Conservation (phyloP, 2,888 invertebrate species). For the Andrena chrysosceles region DNA sequence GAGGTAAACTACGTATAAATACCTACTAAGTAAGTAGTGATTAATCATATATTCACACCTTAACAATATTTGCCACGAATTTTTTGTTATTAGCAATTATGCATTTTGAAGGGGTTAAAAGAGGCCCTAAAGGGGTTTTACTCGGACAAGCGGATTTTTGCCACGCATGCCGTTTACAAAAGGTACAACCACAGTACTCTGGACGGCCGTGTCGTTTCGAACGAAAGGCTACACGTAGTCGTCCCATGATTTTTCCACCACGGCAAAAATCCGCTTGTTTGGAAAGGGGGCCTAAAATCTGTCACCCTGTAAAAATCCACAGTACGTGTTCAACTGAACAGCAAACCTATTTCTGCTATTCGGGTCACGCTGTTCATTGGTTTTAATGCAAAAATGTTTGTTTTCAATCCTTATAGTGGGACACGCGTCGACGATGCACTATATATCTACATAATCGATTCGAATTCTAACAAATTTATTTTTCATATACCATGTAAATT, state of each 20-base stretch:
- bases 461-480: no score
- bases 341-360: slow-evolving; percentile 32
- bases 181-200: slow-evolving; percentile 23
- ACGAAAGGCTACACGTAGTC: slow-evolving; percentile 18
- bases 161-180: slow-evolving; percentile 28
- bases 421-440: not conserved
- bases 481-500: no score
- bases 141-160: slow-evolving; percentile 35
- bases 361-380: slow-evolving; percentile 20
- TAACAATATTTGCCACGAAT: no score
- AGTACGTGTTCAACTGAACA: slow-evolving; percentile 36
- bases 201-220: slow-evolving; percentile 31
- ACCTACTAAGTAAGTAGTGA: no score
- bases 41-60: no score
- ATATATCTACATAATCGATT: not conserved
- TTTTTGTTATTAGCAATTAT: no score
- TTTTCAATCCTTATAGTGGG: slow-evolving; percentile 6
- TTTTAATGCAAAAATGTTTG: slow-evolving; percentile 29
- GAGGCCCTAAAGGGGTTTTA: not conserved
- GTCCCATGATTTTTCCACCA: slow-evolving; percentile 37
- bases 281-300: slow-evolving; percentile 28
- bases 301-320: slow-evolving; percentile 19
- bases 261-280: slow-evolving; percentile 36
- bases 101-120: no score
- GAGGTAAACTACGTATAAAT: no score